Base-by-base conservation (phyloP, 2,888 invertebrate genomes). In the Coenonympha glycerion region DNA sequence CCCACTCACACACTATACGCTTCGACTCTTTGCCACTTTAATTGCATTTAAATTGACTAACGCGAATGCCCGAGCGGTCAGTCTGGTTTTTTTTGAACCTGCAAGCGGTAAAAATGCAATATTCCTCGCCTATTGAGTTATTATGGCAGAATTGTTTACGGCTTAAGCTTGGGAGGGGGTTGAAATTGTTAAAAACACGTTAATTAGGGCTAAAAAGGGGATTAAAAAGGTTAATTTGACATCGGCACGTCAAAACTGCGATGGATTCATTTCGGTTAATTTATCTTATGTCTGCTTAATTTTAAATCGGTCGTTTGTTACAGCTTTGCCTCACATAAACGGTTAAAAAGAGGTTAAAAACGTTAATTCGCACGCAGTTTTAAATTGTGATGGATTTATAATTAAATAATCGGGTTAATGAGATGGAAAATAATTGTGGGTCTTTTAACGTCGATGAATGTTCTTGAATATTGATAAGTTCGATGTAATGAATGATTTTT, bases 21-120 rank as follows among this genome's bases (percentile, higher is more conserved):
- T 71, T 66, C 64, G 60, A 65, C 65, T 68, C 68, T 76, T 79
- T 76, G 65, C 63, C 52, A 18, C 33, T 63, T 62, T 69, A 73
- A 70, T 62, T 62, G 66, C 69, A 62, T 63, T 64, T 60, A 63
- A 62, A 65, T 63, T 61, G 60, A 55, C 63, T 58, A 57, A 65
- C 52, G 61, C 47, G 58, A 57, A 59, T 60, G 52, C 58, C 56
- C 52, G 33, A 52, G 55, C 56, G 52, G 59, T 60, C 57, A 54
- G 47, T 49, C 26, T 36, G 51, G 52, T 59, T 62, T 61, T 53
- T 37, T 50, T 39, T 22, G n/a, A 19, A 33, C 9, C 36, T 8
- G 24, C 39, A 55, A 53, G 49, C 47, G 44, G 42, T 31, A 47
- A 37, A 48, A 51, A 56, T 53, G 56, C 45, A 33, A 51, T 57